Base-by-base conservation (phyloP, 2,113 vertebrate species). In the Maccullochella peelii region DNA sequence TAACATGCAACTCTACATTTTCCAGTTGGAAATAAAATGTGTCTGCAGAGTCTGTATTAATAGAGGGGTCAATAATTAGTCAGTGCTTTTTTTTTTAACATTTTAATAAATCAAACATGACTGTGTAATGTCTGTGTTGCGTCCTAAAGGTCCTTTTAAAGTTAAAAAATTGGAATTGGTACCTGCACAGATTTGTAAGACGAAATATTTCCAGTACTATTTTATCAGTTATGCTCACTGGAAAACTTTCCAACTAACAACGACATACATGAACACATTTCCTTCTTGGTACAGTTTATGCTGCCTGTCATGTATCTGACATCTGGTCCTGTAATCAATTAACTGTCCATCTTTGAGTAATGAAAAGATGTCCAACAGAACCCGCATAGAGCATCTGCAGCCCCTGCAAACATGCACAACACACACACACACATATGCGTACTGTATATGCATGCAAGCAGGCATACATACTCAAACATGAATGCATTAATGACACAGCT, bases 311-410 rank as follows among this genome's bases (percentile, higher is more conserved):
- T 30, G 33, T 42, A 44, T 80, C 54, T 79, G 33, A 84, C 91
- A 92, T 88, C 84, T 91, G 87, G 40, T 89, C 27, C 61, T 83
- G 70, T 73, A 88, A 88, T 93, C 77, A 90, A 57, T 65, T 58
- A 23, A 15, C 59, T 36, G 11, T 71, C 78, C 62, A 59, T 72
- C 59, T 78, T 54, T 44, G 11, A 44, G 47, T 14, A 69, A 52
- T 52, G 50, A 52, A 52, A 74, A 74, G 40, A 65, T 44, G 12
- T 73, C n/a, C 15, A 58, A 79, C 27, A 58, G 59, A 77, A 54
- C 20, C 16, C 27, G 42, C 57, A 25, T 6, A 42, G 27, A 65
- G 44, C 85, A 91, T 86, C 74, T 88, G 71, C 74, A 66, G 8
- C 61, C 36, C 77, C 44, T 75, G 38, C 73, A 74, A 62, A 50